A percentile compares a stretch with the other conserved stretches of the same genome.
Evolutionary conservation across 2,113 vertebrate genomes (phyloP).

Genomic region (Desmodus rotundus): DNA sequence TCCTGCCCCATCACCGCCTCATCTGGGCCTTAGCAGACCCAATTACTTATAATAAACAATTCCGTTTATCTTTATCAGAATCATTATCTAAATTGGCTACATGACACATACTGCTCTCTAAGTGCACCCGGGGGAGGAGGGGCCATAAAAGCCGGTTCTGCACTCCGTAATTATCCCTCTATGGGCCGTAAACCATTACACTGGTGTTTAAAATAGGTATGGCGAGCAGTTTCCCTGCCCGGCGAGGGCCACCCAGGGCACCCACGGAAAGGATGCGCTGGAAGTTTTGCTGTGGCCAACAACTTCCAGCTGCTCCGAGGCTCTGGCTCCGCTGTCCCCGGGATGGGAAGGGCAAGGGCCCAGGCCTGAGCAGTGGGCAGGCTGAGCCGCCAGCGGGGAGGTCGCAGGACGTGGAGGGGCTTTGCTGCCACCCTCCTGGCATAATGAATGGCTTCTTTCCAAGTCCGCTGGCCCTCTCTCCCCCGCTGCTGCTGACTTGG

Average conservation of each 20-base stretch:
- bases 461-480: constrained; percentile 67
- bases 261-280: constrained; percentile 70
- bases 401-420: constrained; percentile 53
- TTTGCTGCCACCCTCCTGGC: constrained; percentile 71
- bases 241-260: constrained; percentile 65
- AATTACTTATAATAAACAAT: constrained; percentile 98
- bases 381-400: constrained; percentile 49
- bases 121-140: constrained; percentile 91
- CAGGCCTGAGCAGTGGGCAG: not conserved
- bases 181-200: constrained; percentile 89
- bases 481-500: constrained; percentile 81
- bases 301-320: not conserved
- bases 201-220: constrained; percentile 86
- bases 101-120: constrained; percentile 94
- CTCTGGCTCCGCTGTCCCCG: fast-evolving
- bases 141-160: constrained; percentile 86
- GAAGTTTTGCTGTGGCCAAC: constrained; percentile 64
- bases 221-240: constrained; percentile 79
- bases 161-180: constrained; percentile 94
- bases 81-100: constrained; percentile 99
- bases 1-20: constrained; percentile 69
- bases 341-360: not conserved
- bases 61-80: constrained; percentile 97
- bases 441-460: constrained; percentile 74
- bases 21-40: constrained; percentile 86